A percentile compares a stretch with the other conserved stretches of the same genome.
Evolutionary conservation across 64 coral and sea anemone species (phyloP).

Genomic region (Catalaphyllia jardinei): DNA sequence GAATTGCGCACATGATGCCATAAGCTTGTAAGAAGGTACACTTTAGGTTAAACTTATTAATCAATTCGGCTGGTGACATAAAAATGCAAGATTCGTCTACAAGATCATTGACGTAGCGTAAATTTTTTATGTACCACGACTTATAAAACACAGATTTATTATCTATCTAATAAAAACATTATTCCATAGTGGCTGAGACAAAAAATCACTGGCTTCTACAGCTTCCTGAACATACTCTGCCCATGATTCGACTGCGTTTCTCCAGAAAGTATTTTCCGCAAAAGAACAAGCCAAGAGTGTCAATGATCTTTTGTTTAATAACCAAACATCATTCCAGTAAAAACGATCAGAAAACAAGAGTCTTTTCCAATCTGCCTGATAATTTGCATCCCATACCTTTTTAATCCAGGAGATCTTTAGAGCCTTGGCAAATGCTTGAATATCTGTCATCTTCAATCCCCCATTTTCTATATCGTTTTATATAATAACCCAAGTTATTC

Average conservation of each 20-base stretch:
- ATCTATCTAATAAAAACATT: slow-evolving; percentile 34
- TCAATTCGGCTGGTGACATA: neutral
- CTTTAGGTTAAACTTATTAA: slow-evolving; percentile 3
- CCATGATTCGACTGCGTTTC: neutral
- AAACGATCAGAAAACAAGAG: slow-evolving; percentile 11
- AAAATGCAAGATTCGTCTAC: neutral
- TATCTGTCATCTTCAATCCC: slow-evolving; percentile 4
- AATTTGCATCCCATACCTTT: slow-evolving; percentile 2
- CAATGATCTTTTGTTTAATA: slow-evolving; percentile 5
- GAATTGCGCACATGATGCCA: neutral
- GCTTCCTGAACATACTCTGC: neutral
- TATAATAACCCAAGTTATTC: too few species aligned
- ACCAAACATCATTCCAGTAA: neutral
- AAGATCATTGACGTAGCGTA: slow-evolving; percentile 9
- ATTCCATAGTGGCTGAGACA: slow-evolving; percentile 16
- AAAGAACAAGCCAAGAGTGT: neutral
- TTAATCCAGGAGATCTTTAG: slow-evolving; percentile 33
- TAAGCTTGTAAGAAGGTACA: neutral
- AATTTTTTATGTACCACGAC: too few species aligned
- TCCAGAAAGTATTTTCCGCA: neutral
- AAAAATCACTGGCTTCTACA: neutral
- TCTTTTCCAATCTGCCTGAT: slow-evolving; percentile 26
- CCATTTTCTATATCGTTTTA: too few species aligned
- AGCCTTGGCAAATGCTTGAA: neutral
- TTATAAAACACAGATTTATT: slow-evolving; percentile 26